Evolutionary conservation across 2,797 vertebrate species (phyloP), one percentile per base, ranked within the genome.

Genomic region (Sebastes alutus): DNA sequence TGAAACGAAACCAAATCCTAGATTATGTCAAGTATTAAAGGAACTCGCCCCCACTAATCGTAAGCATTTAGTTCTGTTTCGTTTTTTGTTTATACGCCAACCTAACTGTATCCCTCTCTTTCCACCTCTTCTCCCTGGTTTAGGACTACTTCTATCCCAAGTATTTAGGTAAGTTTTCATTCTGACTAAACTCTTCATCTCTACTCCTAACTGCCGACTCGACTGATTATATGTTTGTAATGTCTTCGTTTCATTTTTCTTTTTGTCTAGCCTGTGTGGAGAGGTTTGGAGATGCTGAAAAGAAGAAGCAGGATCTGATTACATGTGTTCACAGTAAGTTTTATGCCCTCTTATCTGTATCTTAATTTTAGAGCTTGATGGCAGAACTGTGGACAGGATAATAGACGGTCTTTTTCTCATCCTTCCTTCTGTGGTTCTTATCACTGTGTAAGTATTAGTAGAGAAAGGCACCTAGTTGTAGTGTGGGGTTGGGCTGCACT

Each of bases 121-220:
- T 75, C 16, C 62, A 63, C 82, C 14, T 69, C 49, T 61, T 59
- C 61, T 83, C 13, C 66, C 62, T 89, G 70, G 81, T 87, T 60
- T 91, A 99, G 98, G 97, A 99, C 2, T 99, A 99, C 93, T 99
- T 99, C 94, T 99, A 97, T 84, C 98, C 98, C 33, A 97, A 95
- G 93, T 99, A 99, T 90, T 88, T 97, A 84, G 96, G 98, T 99
- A 94, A 97, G 98, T 97, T 59, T 18, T 60, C 68, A 49, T 68
- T 75, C 25, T 58, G 3, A 58, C 71, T 55, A 68, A 80, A 59
- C 54, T 22, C 27, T 82, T 64, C 58, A 60, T 61, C 18, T 76
- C 35, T 38, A 16, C 20, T 30, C 18, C 33, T 33, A 38, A 65
- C 30, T 30, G 13, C 10, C 9, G 2, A 2, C 18, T 66, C 32